phyloP scores from a whole-genome alignment of 2,888 invertebrate genomes.

The Mimas tiliae region DNA sequence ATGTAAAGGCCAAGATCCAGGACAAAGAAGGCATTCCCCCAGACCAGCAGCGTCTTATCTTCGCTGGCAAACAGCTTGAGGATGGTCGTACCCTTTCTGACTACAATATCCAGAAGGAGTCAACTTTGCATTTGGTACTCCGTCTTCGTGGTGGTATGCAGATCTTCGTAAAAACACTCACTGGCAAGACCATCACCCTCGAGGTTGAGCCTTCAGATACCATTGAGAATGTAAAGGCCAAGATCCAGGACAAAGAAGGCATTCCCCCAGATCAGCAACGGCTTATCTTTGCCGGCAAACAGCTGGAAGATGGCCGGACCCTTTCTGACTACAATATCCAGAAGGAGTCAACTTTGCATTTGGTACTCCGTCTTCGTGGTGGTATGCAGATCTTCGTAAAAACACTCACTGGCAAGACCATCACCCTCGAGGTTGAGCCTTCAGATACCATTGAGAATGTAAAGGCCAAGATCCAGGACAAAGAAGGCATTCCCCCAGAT shows the following conservation, averaged over 20 bases:
- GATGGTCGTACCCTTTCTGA: slow-evolving; percentile 68
- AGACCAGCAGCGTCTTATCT: slow-evolving; percentile 68
- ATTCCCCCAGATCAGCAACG: slow-evolving; percentile 73
- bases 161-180: slow-evolving; percentile 70
- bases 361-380: slow-evolving; percentile 66
- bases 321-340: slow-evolving; percentile 72
- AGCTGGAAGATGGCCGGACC: slow-evolving; percentile 70
- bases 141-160: slow-evolving; percentile 71
- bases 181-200: slow-evolving; percentile 70
- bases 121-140: slow-evolving; percentile 63
- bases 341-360: slow-evolving; percentile 68
- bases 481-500: slow-evolving; percentile 68
- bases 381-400: slow-evolving; percentile 72
- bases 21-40: slow-evolving; percentile 72
- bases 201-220: slow-evolving; percentile 70
- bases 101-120: slow-evolving; percentile 71
- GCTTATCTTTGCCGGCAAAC: slow-evolving; percentile 70
- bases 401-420: slow-evolving; percentile 64
- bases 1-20: slow-evolving; percentile 70
- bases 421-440: slow-evolving; percentile 64
- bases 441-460: slow-evolving; percentile 68
- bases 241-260: slow-evolving; percentile 72
- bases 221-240: slow-evolving; percentile 72
- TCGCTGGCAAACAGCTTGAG: slow-evolving; percentile 68
- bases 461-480: slow-evolving; percentile 69